These are phyloP conservation scores for Steinernema feltiae DNA, from an alignment of 1,140 invertebrate genomes.

Conservation along the genomic window DNA sequence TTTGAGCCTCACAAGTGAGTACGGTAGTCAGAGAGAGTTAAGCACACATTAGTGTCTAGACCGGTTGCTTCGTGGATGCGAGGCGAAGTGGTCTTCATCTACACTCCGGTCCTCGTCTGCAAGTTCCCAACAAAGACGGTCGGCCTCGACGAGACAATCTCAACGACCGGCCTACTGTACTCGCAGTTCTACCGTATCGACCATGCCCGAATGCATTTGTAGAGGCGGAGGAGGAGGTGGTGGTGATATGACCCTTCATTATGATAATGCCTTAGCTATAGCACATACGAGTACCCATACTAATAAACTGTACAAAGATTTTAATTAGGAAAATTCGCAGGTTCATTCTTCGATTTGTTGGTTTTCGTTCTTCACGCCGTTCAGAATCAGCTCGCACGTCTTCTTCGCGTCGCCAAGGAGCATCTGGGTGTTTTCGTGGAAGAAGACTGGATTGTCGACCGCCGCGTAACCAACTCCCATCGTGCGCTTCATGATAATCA, in stretches of 20 bases:
- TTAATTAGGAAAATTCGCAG: background rate
- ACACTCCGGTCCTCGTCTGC: conserved; percentile 62
- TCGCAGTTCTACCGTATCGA: conserved; percentile 54
- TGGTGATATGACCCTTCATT: background rate
- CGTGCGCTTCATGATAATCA: conserved; percentile 82
- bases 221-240: background rate
- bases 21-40: no score
- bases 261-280: conserved; percentile 1
- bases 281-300: background rate
- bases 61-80: conserved; percentile 59
- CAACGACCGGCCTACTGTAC: conserved; percentile 61
- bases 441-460: conserved; percentile 86
- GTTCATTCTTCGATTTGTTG: background rate
- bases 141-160: conserved; percentile 62
- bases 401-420: conserved; percentile 85
- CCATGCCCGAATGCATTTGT: background rate
- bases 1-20: conserved; percentile 57
- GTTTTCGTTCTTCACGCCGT: conserved; percentile 63
- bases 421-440: conserved; percentile 81
- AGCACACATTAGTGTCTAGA: no score
- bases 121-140: conserved; percentile 61
- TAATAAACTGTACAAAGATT: background rate
- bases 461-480: conserved; percentile 77
- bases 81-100: conserved; percentile 59
- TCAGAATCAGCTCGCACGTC: conserved; percentile 74